Conservation (phyloP, 2,888 invertebrate species). For the Plebejus anna region DNA sequence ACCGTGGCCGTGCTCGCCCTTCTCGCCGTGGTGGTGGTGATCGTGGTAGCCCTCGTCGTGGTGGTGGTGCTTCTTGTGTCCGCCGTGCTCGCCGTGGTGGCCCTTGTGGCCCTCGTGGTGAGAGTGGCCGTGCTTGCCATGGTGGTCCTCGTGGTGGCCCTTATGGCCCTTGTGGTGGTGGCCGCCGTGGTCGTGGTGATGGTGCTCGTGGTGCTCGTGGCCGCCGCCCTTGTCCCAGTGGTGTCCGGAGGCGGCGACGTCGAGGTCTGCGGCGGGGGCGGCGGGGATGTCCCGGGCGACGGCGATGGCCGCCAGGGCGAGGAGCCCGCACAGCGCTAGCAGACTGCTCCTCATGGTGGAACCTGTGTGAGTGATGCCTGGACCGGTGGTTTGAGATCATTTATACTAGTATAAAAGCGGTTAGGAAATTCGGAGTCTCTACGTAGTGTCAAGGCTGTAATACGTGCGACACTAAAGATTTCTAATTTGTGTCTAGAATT, state of each 20-base stretch:
- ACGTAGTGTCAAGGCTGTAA: constrained; percentile 61
- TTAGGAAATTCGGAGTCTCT: constrained; percentile 64
- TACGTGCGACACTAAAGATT: constrained; percentile 46
- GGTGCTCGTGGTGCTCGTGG: constrained; percentile 81
- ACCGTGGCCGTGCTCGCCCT: constrained; percentile 81
- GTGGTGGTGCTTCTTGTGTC: constrained; percentile 82
- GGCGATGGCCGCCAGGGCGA: constrained; percentile 71
- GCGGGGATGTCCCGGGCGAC: constrained; percentile 72
- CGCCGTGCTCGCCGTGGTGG: constrained; percentile 81
- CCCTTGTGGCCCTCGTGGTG: constrained; percentile 83
- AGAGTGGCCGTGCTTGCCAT: constrained; percentile 84
- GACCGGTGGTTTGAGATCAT: constrained; percentile 57
- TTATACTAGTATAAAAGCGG: constrained; percentile 57
- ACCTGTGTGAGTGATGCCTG: constrained; percentile 60
- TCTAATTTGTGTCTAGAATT: constrained; percentile 38
- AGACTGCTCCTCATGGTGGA: constrained; percentile 61
- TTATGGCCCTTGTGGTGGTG: constrained; percentile 85
- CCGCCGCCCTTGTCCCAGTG: constrained; percentile 79
- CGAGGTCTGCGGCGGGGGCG: constrained; percentile 73
- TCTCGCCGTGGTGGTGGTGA: constrained; percentile 82
- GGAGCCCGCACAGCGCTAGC: constrained; percentile 61
- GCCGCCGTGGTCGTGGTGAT: constrained; percentile 82
- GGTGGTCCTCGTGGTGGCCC: constrained; percentile 82
- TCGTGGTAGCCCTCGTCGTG: constrained; percentile 83
- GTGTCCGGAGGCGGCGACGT: constrained; percentile 68